Base-by-base conservation (phyloP, 2,888 invertebrate species). In the Pyrrhosoma nymphula region DNA sequence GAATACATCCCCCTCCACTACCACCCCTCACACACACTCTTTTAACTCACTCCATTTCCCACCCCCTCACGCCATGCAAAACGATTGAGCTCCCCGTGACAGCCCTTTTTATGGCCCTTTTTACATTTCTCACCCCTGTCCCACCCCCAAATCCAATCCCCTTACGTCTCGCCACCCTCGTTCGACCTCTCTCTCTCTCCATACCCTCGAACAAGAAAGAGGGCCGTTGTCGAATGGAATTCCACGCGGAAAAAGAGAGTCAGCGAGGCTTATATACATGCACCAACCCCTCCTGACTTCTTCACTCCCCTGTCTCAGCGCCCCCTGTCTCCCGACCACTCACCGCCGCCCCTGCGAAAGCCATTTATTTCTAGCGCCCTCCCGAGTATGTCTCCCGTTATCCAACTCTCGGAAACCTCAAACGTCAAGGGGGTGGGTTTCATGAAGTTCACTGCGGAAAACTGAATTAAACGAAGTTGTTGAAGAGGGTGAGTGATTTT, bases 221-320 rank as follows among this genome's bases (percentile, higher is more conserved):
- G 82, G n/a, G 16, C 69, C 10, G 14, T 30, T 18, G 30, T 14
- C 30, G 35, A 35, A 82, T 14, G 82, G 30, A 82, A 82, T 82
- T 35, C 82, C 82, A 82, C 35, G 82, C 82, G 82, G 82, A 82
- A 82, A 82, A n/a, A 82, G 35, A 82, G 82, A 35, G 82, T 82
- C 30, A 18, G 12, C 30, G 35, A 23, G n/a, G 69, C 69, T 23
- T 69, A 60, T 69, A 69, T 69, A 69, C 69, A 69, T 69, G 69
- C 69, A 6, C 69, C 2, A n/a, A 4, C 8, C 69, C 69, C 69
- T 26, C 23, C 12, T 12, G 26, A 69, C 69, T n/a, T 69, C 69
- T 69, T 10, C 69, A 47, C 47, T 47, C 47, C 69, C 69, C 12
- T 8, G 69, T n/a, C 69, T n/a, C 69, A 6, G 47, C 47, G 47